Conservation (phyloP, 2,113 vertebrate genomes). For the Xyliphius kryptos region DNA sequence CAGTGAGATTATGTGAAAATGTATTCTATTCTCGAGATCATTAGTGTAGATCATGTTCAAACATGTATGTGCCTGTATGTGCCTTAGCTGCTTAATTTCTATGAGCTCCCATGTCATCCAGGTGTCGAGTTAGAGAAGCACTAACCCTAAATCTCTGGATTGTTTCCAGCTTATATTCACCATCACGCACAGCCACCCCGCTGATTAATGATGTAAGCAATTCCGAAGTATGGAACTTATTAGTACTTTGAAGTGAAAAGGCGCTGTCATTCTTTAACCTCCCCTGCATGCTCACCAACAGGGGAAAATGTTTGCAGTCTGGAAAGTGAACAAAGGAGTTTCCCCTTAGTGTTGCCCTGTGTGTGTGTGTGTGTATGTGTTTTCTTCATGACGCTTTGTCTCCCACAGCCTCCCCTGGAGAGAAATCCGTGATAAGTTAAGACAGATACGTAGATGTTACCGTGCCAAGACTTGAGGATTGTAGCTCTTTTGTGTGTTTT, state of each 20-base stretch:
- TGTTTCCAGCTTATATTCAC: constrained; percentile 63
- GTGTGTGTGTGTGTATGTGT: too few relatives aligned
- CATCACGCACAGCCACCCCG: constrained; percentile 60
- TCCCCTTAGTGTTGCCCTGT: constrained; percentile 59
- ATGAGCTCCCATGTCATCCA: constrained; percentile 45
- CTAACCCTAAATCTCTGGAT: constrained; percentile 53
- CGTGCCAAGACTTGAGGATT: constrained; percentile 67
- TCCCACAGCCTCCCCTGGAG: constrained; percentile 63
- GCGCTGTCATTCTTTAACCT: constrained; percentile 63
- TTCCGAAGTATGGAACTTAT: constrained; percentile 75
- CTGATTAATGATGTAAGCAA: constrained; percentile 74
- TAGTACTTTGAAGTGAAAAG: constrained; percentile 60
- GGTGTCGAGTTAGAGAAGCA: constrained; percentile 33
- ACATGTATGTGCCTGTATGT: constrained; percentile 50
- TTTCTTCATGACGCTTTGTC: constrained; percentile 71
- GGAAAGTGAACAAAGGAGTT: constrained; percentile 71
- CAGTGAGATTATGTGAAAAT: too few relatives aligned
- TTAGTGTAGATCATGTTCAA: too few relatives aligned
- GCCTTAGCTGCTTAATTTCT: constrained; percentile 48
- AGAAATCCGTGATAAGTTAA: constrained; percentile 65
- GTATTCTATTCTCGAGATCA: too few relatives aligned
- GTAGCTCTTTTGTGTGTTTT: constrained; percentile 57
- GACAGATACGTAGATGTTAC: constrained; percentile 65
- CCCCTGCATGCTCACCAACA: constrained; percentile 64
- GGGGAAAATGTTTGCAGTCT: constrained; percentile 56